phyloP scores from a whole-genome alignment of 2,113 vertebrate genomes.

The Pachycephala philippinensis region DNA sequence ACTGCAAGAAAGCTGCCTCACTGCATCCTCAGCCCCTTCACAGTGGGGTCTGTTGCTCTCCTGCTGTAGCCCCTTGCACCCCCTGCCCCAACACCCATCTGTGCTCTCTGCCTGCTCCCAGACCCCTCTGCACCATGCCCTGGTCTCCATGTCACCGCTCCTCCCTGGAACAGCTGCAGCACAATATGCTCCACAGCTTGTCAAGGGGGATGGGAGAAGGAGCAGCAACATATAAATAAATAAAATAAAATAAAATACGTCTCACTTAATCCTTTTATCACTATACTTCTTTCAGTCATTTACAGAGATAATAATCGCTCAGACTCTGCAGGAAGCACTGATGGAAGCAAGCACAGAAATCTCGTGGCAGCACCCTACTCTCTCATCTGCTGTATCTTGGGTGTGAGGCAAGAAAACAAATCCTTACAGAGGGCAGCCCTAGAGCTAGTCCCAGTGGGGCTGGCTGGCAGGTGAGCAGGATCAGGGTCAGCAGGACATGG shows the following conservation, averaged over 20 bases:
- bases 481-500: fast-evolving
- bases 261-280: slow-evolving; percentile 60
- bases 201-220: background rate
- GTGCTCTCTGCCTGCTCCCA: background rate
- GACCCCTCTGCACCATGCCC: background rate
- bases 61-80: background rate
- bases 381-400: background rate
- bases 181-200: slow-evolving; percentile 13
- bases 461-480: background rate
- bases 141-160: fast-evolving
- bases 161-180: background rate
- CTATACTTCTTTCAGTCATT: slow-evolving; percentile 43
- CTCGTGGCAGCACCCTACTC: background rate
- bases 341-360: background rate
- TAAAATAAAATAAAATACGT: slow-evolving; percentile 29
- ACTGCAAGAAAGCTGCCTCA: background rate
- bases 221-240: slow-evolving; percentile 34
- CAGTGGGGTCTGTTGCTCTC: background rate
- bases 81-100: background rate
- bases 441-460: background rate
- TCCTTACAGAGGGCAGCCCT: background rate
- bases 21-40: background rate
- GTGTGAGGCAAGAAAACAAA: background rate
- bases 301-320: slow-evolving; percentile 30
- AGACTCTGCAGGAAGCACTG: slow-evolving; percentile 5